phyloP scores from a whole-genome alignment of 1,140 invertebrate species.

The Drosophila busckii region DNA sequence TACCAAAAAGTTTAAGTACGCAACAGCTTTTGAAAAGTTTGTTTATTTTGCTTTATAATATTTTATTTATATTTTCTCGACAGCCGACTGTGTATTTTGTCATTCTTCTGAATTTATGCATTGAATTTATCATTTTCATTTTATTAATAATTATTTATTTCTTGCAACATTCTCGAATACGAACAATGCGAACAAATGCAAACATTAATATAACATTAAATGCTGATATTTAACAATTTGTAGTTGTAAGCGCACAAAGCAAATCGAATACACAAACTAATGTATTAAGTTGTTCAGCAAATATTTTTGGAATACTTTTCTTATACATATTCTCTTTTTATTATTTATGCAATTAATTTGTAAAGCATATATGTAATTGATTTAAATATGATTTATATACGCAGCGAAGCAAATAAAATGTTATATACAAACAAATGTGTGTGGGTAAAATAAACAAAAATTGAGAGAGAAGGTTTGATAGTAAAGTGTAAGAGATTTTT shows the following conservation, averaged over 20 bases:
- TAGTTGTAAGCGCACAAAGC: constrained; percentile 52
- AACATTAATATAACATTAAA: no score
- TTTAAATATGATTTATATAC: constrained; percentile 35
- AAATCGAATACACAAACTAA: constrained; percentile 40
- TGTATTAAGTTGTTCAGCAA: constrained; percentile 40
- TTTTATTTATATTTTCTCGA: not conserved
- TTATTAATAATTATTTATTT: no score
- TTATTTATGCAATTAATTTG: constrained; percentile 27
- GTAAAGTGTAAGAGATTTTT: no score
- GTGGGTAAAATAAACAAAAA: not conserved
- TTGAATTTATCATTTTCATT: no score
- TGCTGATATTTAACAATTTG: no score
- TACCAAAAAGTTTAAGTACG: constrained; percentile 11
- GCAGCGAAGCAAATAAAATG: constrained; percentile 47
- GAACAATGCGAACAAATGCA: constrained; percentile 1
- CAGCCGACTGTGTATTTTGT: constrained; percentile 11
- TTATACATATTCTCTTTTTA: constrained; percentile 31
- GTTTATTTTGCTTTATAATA: not conserved
- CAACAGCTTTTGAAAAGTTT: constrained; percentile 18
- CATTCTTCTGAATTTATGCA: no score
- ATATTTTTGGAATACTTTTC: constrained; percentile 54
- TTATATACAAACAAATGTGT: constrained; percentile 20
- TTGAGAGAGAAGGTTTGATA: not conserved
- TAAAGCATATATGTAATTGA: no score
- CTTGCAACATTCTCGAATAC: not conserved